Conservation (phyloP, 2,888 invertebrate genomes). For the Callyntrura guangdongensis region DNA sequence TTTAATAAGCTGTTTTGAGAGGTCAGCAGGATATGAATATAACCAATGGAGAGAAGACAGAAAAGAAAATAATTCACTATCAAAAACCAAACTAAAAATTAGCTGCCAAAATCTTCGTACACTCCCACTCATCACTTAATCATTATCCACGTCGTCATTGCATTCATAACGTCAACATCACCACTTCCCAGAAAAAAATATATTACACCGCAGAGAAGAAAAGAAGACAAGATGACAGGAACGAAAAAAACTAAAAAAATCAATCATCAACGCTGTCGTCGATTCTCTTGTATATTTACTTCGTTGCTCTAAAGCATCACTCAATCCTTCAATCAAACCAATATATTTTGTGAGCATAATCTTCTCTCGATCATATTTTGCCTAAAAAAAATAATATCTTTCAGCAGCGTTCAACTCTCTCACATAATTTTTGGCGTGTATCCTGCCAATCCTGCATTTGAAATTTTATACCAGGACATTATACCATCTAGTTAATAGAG, state of each 20-base stretch:
- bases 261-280: neutral
- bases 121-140: neutral
- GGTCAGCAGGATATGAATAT: neutral
- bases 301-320: slow-evolving; percentile 18
- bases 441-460: neutral
- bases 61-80: neutral
- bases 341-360: neutral
- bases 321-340: slow-evolving; percentile 52
- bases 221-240: slow-evolving; percentile 26
- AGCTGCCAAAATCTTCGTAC: neutral
- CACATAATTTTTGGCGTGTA: neutral
- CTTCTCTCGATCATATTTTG: neutral
- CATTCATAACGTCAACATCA: neutral
- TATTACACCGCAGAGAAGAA: neutral
- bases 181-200: slow-evolving; percentile 1
- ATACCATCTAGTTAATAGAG: neutral
- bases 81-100: slow-evolving; percentile 11
- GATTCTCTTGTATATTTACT: slow-evolving; percentile 1
- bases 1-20: slow-evolving; percentile 37
- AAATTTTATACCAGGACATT: neutral
- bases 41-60: neutral
- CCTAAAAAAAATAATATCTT: neutral
- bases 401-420: neutral
- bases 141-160: neutral
- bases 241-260: neutral